Base-by-base conservation (phyloP, 2,888 invertebrate genomes). In the Xestia sexstrigata region DNA sequence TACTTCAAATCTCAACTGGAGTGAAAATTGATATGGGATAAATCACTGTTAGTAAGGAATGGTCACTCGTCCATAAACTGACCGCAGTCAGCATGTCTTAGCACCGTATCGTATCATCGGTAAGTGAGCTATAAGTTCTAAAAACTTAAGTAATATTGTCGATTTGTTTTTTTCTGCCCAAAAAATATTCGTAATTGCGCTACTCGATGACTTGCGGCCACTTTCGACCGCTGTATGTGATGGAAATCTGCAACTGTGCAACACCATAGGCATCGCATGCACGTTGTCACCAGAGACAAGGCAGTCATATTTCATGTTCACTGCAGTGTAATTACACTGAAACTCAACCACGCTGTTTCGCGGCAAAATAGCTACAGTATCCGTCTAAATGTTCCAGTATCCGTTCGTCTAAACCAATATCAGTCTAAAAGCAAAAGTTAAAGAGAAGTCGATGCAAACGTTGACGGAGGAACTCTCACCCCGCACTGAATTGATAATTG, bases 391-490 rank as follows among this genome's bases (percentile, higher is more conserved):
- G 49, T 66, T 74, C 20, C 30, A 49, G 81, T 74, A 63, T 63
- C 23, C 49, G 23, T 49, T 65, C 67, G 67, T 81, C 75, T 68
- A 39, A 47, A 68, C 52, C 52, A 62, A 79, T 79, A 81, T 69
- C 39, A 5, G 58, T 69, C 66, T 85, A 90, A 89, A 90, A 91
- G 90, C 92, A 91, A 91, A 93, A 93, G 92, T 93, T 92, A 87
- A 88, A 87, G 88, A 86, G 85, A 85, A 89, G 89, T 89, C 90
- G 91, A 93, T 89, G 91, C 89, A 92, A 92, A 93, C 92, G 91
- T 92, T 93, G 91, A 91, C 91, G 91, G 89, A 89, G 91, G 85
- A 92, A 93, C 91, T 92, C 90, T 89, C 90, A 89, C 91, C 89
- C 91, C 90, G 83, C 82, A 88, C 88, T 92, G 92, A 93, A 93